These are phyloP conservation scores for Vulpes lagopus DNA, from an alignment of 2,113 vertebrate species.

Conservation along the genomic window DNA sequence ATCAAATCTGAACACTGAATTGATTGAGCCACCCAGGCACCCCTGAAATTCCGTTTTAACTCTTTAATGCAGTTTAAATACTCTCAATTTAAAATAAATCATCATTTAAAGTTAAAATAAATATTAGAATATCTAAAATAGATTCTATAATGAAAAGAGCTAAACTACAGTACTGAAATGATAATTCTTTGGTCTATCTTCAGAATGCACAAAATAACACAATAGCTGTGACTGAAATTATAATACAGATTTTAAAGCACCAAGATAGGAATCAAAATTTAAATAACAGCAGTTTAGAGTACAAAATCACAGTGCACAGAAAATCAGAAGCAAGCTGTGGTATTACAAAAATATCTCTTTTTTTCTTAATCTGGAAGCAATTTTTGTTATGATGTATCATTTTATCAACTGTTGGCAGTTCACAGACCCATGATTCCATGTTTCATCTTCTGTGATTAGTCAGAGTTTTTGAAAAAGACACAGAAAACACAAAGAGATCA, in stretches of 20 bases:
- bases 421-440: not conserved
- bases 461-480: not conserved
- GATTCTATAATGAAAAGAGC: not conserved
- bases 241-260: not conserved
- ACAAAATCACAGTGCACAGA: not conserved
- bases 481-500: not conserved
- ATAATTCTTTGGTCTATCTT: constrained; percentile 20
- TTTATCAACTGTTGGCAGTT: not conserved
- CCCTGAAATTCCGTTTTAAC: not conserved
- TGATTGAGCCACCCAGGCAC: not conserved
- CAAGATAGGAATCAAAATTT: not conserved
- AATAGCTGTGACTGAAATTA: not conserved
- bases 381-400: not conserved
- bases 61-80: not conserved
- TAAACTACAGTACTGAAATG: not conserved
- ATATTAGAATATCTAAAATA: not conserved
- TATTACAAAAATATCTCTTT: not conserved
- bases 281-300: not conserved
- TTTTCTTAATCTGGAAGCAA: not conserved
- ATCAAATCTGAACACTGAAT: not conserved
- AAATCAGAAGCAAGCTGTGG: not conserved
- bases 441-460: not conserved
- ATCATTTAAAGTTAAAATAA: not conserved
- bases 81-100: not conserved
- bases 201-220: not conserved